Evolutionary conservation across 2,888 invertebrate genomes (phyloP).

Genomic region (Harmothoe impar): DNA sequence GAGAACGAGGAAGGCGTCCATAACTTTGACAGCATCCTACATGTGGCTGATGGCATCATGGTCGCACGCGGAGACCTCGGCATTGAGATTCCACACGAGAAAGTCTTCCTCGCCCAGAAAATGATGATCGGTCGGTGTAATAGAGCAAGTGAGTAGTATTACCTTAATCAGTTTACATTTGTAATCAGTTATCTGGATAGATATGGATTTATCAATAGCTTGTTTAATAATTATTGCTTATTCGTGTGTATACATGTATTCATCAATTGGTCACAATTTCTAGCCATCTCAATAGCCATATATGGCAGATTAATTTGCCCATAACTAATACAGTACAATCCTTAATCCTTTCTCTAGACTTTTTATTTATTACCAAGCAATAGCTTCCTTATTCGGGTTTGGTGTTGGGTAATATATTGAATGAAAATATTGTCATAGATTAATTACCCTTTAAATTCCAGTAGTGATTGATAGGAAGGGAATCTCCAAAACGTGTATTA

Average conservation of each 20-base stretch:
- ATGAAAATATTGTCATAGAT: too few relatives aligned
- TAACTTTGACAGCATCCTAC: conserved; percentile 94
- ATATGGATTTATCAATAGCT: not conserved
- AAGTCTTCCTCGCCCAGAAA: conserved; percentile 95
- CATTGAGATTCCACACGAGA: conserved; percentile 97
- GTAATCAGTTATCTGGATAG: too few relatives aligned
- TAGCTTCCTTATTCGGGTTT: not conserved
- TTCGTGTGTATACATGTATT: too few relatives aligned
- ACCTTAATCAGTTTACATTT: not conserved
- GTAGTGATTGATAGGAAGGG: not conserved
- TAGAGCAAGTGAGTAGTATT: conserved; percentile 84
- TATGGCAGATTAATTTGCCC: too few relatives aligned
- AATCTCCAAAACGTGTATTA: not conserved
- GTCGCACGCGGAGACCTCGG: conserved; percentile 98
- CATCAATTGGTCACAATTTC: too few relatives aligned
- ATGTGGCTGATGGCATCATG: conserved; percentile 98
- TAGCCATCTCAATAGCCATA: too few relatives aligned
- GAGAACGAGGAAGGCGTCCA: conserved; percentile 96
- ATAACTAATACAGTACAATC: too few relatives aligned
- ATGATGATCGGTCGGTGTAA: conserved; percentile 99
- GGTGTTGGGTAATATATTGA: too few relatives aligned
- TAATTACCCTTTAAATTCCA: not conserved
- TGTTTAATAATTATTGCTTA: not conserved
- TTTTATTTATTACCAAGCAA: not conserved
- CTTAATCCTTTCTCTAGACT: too few relatives aligned